These are phyloP conservation scores for Shinisaurus crocodilurus DNA, from an alignment of 2,113 vertebrate genomes.

Conservation along the genomic window DNA sequence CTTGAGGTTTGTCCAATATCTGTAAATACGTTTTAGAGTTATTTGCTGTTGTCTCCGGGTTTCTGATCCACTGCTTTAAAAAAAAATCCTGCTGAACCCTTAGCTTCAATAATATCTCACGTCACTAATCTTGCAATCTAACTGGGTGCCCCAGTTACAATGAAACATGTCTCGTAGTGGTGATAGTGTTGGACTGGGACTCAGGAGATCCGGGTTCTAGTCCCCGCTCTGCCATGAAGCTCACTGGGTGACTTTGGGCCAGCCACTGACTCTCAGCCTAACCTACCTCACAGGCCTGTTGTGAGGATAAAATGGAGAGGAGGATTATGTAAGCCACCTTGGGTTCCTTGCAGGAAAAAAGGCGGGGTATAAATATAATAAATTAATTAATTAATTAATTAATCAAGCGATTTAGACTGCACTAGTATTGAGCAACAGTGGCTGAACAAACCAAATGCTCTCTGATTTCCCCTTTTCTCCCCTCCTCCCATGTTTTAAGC, in stretches of 20 bases:
- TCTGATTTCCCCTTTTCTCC: neutral
- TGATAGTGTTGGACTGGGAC: too few species aligned
- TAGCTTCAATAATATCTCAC: neutral
- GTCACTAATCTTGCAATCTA: neutral
- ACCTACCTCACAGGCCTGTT: too few species aligned
- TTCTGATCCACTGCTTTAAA: neutral
- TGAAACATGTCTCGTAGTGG: too few species aligned
- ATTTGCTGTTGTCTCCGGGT: slow-evolving; percentile 2
- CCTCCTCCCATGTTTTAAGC: neutral
- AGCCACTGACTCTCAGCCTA: too few species aligned
- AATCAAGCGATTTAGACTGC: neutral
- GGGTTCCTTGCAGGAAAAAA: too few species aligned
- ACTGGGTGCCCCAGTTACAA: neutral
- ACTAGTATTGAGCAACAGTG: neutral
- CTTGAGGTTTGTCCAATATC: neutral
- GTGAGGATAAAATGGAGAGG: too few species aligned
- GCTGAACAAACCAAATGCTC: neutral
- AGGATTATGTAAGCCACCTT: too few species aligned
- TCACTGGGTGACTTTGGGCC: too few species aligned
- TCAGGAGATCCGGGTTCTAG: too few species aligned
- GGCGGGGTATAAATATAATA: too few species aligned
- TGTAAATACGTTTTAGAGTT: neutral
- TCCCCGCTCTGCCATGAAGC: too few species aligned
- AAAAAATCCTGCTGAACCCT: neutral
- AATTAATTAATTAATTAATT: too few species aligned